phyloP scores from a whole-genome alignment of 2,797 vertebrate species.

The Hemibagrus guttatus region DNA sequence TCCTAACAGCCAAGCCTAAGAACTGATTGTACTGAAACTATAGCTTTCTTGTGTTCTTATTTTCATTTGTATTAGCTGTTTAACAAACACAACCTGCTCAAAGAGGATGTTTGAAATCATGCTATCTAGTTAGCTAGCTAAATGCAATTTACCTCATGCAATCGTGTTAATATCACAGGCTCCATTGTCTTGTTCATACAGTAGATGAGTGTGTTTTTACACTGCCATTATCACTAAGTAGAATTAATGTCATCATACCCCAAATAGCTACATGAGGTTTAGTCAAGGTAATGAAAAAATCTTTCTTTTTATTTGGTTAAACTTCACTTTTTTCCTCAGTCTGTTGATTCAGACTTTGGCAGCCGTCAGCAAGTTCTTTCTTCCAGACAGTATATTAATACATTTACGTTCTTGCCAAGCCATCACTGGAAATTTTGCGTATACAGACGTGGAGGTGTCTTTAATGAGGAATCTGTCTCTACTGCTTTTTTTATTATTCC shows the following conservation, averaged over 20 bases:
- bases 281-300: no score
- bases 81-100: background rate
- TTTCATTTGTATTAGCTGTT: background rate
- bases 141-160: background rate
- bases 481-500: background rate
- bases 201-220: background rate
- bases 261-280: background rate
- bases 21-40: background rate
- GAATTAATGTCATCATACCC: background rate
- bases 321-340: background rate
- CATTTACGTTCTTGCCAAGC: background rate
- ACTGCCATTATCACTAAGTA: background rate
- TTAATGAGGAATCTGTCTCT: constrained; percentile 6
- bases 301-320: background rate
- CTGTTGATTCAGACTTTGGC: constrained; percentile 6
- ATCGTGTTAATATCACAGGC: background rate
- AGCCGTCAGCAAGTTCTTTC: background rate
- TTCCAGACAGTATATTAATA: constrained; percentile 9
- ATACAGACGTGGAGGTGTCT: background rate
- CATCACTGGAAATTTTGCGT: background rate
- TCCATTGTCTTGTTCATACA: background rate
- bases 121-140: background rate
- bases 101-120: background rate
- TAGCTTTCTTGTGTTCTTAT: background rate
- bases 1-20: background rate